Base-by-base conservation (phyloP, 2,888 invertebrate genomes). In the Lucinisca nassula region DNA sequence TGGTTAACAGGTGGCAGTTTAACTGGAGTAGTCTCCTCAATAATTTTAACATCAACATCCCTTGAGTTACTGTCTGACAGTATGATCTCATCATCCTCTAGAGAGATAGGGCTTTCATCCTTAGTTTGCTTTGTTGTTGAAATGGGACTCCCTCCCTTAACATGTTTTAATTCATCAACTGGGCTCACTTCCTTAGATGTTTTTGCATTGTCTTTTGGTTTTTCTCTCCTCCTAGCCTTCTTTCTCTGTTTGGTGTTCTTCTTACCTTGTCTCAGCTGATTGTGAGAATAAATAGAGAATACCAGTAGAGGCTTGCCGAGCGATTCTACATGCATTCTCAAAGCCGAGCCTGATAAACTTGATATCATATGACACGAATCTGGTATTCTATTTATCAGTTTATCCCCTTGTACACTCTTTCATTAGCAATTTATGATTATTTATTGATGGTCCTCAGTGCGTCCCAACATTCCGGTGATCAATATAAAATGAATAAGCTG, bases 31-130 rank as follows among this genome's bases (percentile, higher is more conserved):
- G 87, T 85, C 51, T 90, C 85, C 35, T 88, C 88, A 32, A 81
- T 85, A 74, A 90, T 87, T 67, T 90, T 83, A 35, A 88, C 76
- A 40, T 90, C 87, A 14, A 88, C 90, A 67, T 87, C 90, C 74
- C 85, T 81, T 1, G 90, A 90, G 58, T 84, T 90, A 0, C 87
- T 87, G 49, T 90, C 87, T 58, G 84, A 84, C 61, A 45, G 17
- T 27, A 74, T 8, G 2, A 40, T 45, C 40, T 74, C 74, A 49
- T 45, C 45, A 8, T 67, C 67, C 1, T 38, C 77, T 21, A 77
- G 6, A n/a, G 27, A 61, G n/a, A 55, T 58, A 6, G 38, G 45
- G 37, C 38, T 77, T 32, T 61, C 61, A 24, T 2, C 58, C 12
- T 0, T 21, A 17, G 21, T 6, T 55, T 32, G n/a, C n/a, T n/a